Percentiles rank a stretch among this genome's conserved stretches.
phyloP scores from a whole-genome alignment of 2,113 vertebrate species.

The Brachypteracias leptosomus region DNA sequence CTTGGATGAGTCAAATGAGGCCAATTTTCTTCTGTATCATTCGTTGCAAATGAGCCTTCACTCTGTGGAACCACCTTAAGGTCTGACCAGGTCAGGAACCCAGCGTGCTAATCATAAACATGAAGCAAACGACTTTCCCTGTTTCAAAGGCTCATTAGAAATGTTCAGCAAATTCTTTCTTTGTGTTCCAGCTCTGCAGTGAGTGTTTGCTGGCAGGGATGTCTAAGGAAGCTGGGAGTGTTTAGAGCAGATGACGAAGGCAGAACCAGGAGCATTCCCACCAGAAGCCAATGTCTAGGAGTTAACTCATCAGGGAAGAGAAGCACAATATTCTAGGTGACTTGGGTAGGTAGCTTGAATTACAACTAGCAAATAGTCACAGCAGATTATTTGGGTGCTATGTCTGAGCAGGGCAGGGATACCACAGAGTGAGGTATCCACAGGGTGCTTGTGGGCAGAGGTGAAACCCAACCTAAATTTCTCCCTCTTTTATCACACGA shows the following conservation, averaged over 20 bases:
- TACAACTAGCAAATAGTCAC: neutral
- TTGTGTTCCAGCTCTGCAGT: slow-evolving; percentile 47
- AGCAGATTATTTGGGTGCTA: neutral
- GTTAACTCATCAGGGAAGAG: neutral
- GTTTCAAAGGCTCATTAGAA: slow-evolving; percentile 31
- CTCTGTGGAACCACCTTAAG: slow-evolving; percentile 42
- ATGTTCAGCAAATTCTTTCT: slow-evolving; percentile 39
- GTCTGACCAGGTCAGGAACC: slow-evolving; percentile 55
- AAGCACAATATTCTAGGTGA: neutral
- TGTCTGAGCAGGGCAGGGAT: neutral
- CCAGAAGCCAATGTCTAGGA: neutral
- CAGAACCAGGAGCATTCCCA: slow-evolving; percentile 1
- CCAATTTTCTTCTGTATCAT: neutral
- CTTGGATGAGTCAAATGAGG: slow-evolving; percentile 3
- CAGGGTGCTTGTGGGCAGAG: neutral
- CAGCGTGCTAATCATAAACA: slow-evolving; percentile 23
- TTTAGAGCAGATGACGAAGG: neutral
- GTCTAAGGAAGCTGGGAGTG: slow-evolving; percentile 18
- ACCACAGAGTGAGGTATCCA: neutral
- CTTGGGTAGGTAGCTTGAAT: neutral
- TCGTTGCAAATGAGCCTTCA: slow-evolving; percentile 42
- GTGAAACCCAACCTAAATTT: neutral
- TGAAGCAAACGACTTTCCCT: slow-evolving; percentile 13
- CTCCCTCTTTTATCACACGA: neutral
- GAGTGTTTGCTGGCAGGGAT: slow-evolving; percentile 39